Conservation (phyloP, 2,888 invertebrate species). For the Osmoderma eremita region DNA sequence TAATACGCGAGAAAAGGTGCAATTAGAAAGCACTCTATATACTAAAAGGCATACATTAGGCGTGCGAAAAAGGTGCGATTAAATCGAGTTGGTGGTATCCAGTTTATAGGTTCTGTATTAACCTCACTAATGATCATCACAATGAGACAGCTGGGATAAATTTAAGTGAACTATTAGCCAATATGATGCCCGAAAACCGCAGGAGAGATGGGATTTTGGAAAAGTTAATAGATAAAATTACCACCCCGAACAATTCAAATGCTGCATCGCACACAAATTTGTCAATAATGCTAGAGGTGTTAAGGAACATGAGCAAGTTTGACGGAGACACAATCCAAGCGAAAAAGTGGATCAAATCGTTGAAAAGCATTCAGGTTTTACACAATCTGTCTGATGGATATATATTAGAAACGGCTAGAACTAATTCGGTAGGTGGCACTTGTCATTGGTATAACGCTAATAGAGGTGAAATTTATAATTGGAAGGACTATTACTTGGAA, state of each 20-base stretch:
- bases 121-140: too few species aligned
- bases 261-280: slow-evolving; percentile 4
- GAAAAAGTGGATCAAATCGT: slow-evolving; percentile 1
- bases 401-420: background rate
- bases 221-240: background rate
- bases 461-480: background rate
- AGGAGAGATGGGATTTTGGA: slow-evolving; percentile 1
- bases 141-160: background rate
- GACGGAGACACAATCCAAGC: background rate
- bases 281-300: background rate
- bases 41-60: too few species aligned
- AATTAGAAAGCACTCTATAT: too few species aligned
- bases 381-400: background rate
- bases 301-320: background rate
- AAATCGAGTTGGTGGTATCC: too few species aligned
- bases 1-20: too few species aligned
- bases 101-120: too few species aligned
- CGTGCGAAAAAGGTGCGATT: too few species aligned
- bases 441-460: slow-evolving; percentile 2
- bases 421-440: slow-evolving; percentile 6
- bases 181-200: slow-evolving; percentile 8
- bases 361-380: background rate
- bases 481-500: background rate
- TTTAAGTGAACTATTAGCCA: slow-evolving; percentile 1
- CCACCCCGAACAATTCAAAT: background rate